These are phyloP conservation scores for Nycticebus coucang DNA, from an alignment of 2,113 vertebrate genomes.

Conservation along the genomic window DNA sequence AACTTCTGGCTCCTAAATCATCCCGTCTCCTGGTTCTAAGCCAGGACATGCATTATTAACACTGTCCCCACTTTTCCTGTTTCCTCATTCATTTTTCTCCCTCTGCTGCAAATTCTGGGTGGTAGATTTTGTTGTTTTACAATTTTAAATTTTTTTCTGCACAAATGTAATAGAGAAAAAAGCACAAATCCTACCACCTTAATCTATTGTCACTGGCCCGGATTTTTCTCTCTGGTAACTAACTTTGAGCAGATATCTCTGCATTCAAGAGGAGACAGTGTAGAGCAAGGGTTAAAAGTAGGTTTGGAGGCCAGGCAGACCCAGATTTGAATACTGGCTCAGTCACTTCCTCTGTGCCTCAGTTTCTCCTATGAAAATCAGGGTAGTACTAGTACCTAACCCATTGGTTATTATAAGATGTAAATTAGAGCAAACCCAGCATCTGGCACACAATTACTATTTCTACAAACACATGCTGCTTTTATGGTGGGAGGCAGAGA, in stretches of 20 bases:
- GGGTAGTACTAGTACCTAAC: neutral
- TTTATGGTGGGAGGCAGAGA: neutral
- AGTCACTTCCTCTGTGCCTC: neutral
- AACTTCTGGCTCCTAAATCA: neutral
- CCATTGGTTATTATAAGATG: neutral
- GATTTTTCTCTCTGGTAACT: neutral
- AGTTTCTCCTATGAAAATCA: neutral
- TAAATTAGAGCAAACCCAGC: neutral
- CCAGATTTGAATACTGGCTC: neutral
- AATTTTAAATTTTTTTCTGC: neutral
- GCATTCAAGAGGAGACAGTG: neutral
- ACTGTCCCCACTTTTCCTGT: neutral
- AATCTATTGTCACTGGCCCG: neutral
- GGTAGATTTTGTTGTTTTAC: neutral
- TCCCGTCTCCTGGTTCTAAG: neutral
- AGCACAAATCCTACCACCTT: neutral
- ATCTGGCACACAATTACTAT: accelerated
- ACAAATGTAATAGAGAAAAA: neutral
- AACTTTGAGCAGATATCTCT: neutral
- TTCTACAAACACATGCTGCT: neutral
- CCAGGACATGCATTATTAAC: constrained; percentile 16
- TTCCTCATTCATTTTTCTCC: neutral
- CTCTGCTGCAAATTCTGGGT: constrained; percentile 45
- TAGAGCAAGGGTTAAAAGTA: neutral
- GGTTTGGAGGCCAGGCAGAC: neutral